Base-by-base conservation (phyloP, 2,888 invertebrate species). In the Perdita meconis region DNA sequence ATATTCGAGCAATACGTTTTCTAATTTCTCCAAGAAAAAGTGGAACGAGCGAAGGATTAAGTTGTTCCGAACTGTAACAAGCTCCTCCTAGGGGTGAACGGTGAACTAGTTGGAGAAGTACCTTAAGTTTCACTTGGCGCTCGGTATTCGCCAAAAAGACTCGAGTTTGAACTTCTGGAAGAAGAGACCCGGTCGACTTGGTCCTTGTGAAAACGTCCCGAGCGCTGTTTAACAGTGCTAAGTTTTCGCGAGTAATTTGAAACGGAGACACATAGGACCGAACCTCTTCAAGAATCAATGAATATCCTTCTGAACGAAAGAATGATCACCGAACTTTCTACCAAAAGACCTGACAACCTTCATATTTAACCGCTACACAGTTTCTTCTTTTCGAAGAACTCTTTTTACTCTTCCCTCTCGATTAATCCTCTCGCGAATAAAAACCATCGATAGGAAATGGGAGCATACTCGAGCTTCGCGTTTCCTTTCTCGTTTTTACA, bases 21-120 rank as follows among this genome's bases (percentile, higher is more conserved):
- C 61, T 24, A 61, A 63, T 61, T 42, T 63, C 16, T 44, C 42
- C 34, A 4, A 19, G 10, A 53, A 69, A 69, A 55, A 63, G 42
- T 69, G 16, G 1, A 19, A 19, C 0, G 36, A 63, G 63, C 24
- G 24, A 63, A 16, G 24, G 36, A 53, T 63, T 64, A 44, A 69
- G 19, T 60, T 51, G 67, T 55, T 63, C 12, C 8, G 38, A 64
- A 64, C 64, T n/a, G 64, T 64, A 55, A 64, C 69, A 36, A 69
- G 59, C 22, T 67, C 19, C 6, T 6, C 4, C 19, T 42, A 42
- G 55, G 42, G 30, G 26, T 22, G 12, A 30, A 6, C 30, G 2
- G 22, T 26, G n/a, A 36, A 34, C 55, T 44, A 38, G 55, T 64
- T 47, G 42, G 68, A 24, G 40, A 55, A 44, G 24, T 26, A 40